Conservation (phyloP, 2,797 vertebrate species). For the Tolypeutes matacus region DNA sequence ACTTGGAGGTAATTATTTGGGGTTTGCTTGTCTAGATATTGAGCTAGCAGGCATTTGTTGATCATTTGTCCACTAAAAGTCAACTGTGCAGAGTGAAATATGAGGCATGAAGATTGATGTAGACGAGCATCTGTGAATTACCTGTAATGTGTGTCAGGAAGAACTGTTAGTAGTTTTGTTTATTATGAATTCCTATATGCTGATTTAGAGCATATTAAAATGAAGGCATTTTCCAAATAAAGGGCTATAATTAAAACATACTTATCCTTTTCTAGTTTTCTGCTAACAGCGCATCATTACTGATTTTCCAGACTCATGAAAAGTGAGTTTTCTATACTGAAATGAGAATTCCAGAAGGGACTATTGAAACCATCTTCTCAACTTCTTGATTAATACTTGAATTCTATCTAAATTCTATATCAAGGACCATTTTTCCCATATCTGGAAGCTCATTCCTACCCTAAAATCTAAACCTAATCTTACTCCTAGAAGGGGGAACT, state of each 20-base stretch:
- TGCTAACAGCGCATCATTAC: neutral
- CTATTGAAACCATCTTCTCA: neutral
- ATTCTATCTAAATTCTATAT: neutral
- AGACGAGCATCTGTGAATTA: neutral
- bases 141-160: neutral
- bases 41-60: neutral
- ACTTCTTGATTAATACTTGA: neutral
- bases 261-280: neutral
- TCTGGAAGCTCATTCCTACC: neutral
- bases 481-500: neutral
- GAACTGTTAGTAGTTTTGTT: neutral
- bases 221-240: constrained; percentile 53
- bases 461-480: neutral
- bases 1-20: constrained; percentile 26
- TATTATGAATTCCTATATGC: neutral
- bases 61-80: constrained; percentile 54
- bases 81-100: neutral
- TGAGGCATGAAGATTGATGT: neutral
- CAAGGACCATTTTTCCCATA: neutral
- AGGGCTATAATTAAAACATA: neutral
- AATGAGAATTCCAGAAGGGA: neutral
- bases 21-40: constrained; percentile 64
- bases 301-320: neutral
- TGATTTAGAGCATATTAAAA: constrained; percentile 34
- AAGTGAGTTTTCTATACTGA: constrained; percentile 18